Base-by-base conservation (phyloP, 2,888 invertebrate species). In the Acrobasis suavella region DNA sequence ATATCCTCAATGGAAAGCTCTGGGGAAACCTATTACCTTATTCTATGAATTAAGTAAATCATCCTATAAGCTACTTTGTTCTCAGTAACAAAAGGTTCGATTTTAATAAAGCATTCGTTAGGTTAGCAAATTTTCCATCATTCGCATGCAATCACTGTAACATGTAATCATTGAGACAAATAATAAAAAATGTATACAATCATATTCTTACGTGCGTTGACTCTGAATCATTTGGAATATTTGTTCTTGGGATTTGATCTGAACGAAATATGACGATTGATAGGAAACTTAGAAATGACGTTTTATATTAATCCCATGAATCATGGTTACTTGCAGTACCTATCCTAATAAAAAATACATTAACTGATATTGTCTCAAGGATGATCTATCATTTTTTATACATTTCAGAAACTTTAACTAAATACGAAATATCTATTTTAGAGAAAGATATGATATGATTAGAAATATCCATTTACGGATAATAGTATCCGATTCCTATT, bases 1-100 rank as follows among this genome's bases (percentile, higher is more conserved):
- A 70, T 71, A 69, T 62, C 64, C 67, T 65, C 49, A 32, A 51
- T 67, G 76, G 76, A 78, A 74, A 74, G 67, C 65, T 67, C 69
- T 56, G 7, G 60, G 62, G 64, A 58, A 63, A 67, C 63, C 62
- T 64, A 37, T 9, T 50, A 37, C 16, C 16, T 32, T 59, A 50
- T 59, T 49, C 58, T 37, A 32, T 9, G 12, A 56, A 39, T 22
- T 17, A 42, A 58, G 42, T 12, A 16, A 22, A 52, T 37, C n/a
- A 32, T 32, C 12, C 12, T n/a, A 46, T n/a, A 14, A 46, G 10
- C 6, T 10, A 46, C 46, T n/a, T 46, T 46, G 14, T 46, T 46
- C 14, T 46, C 46, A 46, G 10, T 46, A n/a, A 5, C 46, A 46
- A 46, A 46, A n/a, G 46, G 46, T 46, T n/a, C 46, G 46, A n/a